phyloP scores from a whole-genome alignment of 2,888 invertebrate species.

The Drosophila parthenogenetica region DNA sequence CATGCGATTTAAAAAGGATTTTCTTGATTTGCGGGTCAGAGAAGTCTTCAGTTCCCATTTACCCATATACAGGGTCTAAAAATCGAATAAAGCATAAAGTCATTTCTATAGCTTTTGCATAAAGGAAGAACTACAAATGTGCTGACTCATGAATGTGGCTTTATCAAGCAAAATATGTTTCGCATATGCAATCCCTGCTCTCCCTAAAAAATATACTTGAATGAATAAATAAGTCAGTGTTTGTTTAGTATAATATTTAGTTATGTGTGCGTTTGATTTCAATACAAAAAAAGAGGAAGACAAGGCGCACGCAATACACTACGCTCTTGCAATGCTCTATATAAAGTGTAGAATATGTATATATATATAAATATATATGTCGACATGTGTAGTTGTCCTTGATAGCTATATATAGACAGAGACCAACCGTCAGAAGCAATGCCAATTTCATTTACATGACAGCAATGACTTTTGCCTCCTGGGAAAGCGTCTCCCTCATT shows the following conservation, averaged over 20 bases:
- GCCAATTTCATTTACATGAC: constrained; percentile 66
- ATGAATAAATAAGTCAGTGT: constrained; percentile 8
- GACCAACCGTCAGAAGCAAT: constrained; percentile 44
- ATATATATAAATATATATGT: constrained; percentile 7
- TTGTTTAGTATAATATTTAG: constrained; percentile 1
- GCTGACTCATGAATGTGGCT: constrained; percentile 50
- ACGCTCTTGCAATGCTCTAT: constrained; percentile 23
- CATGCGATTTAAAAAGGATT: no score
- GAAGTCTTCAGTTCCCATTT: no score
- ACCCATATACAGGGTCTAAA: neutral
- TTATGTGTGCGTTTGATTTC: constrained; percentile 11
- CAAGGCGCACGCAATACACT: constrained; percentile 55
- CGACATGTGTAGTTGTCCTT: constrained; percentile 52
- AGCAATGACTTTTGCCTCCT: constrained; percentile 28
- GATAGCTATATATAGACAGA: constrained; percentile 59
- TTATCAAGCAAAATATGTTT: constrained; percentile 15
- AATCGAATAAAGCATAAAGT: constrained; percentile 37
- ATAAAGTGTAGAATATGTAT: neutral
- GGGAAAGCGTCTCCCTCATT: constrained; percentile 11
- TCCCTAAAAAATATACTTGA: neutral
- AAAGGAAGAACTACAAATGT: constrained; percentile 44
- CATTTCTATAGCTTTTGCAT: constrained; percentile 48
- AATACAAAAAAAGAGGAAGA: constrained; percentile 3
- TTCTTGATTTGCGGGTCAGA: no score
- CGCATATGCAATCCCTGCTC: constrained; percentile 41